Percentiles rank a stretch among this genome's conserved stretches.
Conservation (phyloP, 2,888 invertebrate species). For the Lasioglossum morio region DNA sequence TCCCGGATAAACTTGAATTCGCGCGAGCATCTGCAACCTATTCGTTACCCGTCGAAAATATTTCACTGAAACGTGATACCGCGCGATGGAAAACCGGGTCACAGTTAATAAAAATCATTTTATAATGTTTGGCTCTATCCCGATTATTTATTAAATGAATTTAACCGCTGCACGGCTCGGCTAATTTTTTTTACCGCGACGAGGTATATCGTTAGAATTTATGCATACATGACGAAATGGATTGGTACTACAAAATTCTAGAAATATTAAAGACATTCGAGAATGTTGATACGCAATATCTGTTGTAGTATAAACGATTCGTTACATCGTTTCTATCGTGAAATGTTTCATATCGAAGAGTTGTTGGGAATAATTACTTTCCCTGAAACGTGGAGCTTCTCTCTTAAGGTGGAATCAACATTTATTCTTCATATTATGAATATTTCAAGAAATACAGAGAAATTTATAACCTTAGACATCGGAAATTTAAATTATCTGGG, state of each 20-base stretch:
- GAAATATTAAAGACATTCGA: not conserved
- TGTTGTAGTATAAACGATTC: too few relatives aligned
- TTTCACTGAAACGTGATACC: not conserved
- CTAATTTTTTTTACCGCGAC: not conserved
- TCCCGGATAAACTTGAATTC: slow-evolving; percentile 5
- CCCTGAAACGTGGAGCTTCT: not conserved
- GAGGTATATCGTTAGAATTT: not conserved
- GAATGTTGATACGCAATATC: too few relatives aligned
- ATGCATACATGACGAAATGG: not conserved
- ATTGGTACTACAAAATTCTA: not conserved
- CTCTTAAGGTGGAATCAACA: not conserved
- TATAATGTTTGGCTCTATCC: not conserved
- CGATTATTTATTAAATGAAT: not conserved
- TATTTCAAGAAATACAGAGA: too few relatives aligned
- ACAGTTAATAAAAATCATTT: not conserved
- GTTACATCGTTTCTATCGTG: not conserved
- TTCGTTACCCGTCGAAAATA: not conserved
- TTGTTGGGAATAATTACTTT: not conserved
- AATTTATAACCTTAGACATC: too few relatives aligned
- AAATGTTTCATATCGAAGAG: not conserved
- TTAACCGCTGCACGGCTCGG: not conserved
- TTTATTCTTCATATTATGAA: too few relatives aligned
- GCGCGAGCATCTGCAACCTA: not conserved
- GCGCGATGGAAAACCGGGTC: not conserved
- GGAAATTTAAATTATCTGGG: too few relatives aligned